Evolutionary conservation across 2,797 vertebrate genomes (phyloP).

Genomic region (Alcedo quadribrachys): DNA sequence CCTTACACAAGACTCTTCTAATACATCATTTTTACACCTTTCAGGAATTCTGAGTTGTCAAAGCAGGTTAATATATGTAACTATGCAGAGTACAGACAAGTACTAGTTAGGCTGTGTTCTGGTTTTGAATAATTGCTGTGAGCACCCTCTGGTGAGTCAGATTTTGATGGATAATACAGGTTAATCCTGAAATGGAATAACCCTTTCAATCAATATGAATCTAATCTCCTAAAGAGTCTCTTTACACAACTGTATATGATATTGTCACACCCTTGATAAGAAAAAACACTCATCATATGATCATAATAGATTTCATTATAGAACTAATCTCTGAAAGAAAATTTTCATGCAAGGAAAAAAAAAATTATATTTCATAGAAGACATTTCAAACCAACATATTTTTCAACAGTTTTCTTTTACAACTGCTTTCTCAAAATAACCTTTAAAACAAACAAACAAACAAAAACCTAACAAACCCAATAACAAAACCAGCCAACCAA

Average conservation of each 20-base stretch:
- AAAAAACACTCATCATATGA: not conserved
- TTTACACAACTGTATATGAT: not conserved
- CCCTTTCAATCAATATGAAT: not conserved
- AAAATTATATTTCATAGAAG: not conserved
- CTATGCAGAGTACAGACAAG: not conserved
- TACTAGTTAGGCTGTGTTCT: not conserved
- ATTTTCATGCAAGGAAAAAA: not conserved
- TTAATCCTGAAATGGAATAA: not conserved
- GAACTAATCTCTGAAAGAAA: not conserved
- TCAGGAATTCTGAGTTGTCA: not conserved
- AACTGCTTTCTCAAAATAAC: not conserved
- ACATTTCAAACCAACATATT: not conserved
- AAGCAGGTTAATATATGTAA: accelerated
- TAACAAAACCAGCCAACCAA: too few species aligned
- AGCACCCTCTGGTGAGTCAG: not conserved
- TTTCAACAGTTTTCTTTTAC: not conserved
- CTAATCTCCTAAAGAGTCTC: not conserved
- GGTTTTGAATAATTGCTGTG: not conserved
- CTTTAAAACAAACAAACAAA: not conserved
- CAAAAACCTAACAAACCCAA: not conserved
- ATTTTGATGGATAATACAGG: not conserved
- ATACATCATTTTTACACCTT: not conserved
- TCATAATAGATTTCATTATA: not conserved
- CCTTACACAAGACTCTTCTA: not conserved
- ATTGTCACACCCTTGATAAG: not conserved